Evolutionary conservation across 2,797 vertebrate species (phyloP).

Genomic region (Phoebastria nigripes): DNA sequence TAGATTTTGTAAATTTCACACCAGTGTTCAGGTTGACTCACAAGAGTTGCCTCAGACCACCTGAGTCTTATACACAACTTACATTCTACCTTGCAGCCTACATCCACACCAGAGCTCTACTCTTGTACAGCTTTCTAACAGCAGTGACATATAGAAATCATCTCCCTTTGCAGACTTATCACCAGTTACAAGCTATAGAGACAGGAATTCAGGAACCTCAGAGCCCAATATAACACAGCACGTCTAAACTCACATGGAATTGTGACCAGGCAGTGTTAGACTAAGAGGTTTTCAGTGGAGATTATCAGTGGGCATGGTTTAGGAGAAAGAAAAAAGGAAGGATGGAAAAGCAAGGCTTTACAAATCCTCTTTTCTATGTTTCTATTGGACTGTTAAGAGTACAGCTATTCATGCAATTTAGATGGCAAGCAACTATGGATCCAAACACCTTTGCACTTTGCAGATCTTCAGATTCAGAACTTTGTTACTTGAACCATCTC

Average conservation of each 20-base stretch:
- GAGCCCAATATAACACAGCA: not conserved
- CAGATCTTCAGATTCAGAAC: not conserved
- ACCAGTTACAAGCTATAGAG: not conserved
- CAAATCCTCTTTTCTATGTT: not conserved
- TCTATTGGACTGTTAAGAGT: not conserved
- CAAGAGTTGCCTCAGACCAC: accelerated
- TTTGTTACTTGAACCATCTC: not conserved
- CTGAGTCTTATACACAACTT: not conserved
- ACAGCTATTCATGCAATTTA: too few relatives aligned
- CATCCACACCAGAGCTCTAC: not conserved
- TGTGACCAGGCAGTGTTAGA: not conserved
- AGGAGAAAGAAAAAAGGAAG: not conserved
- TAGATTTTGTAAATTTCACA: not conserved
- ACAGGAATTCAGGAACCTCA: not conserved
- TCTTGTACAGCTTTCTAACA: not conserved
- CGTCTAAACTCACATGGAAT: not conserved
- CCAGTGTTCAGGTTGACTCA: not conserved
- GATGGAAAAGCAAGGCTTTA: not conserved
- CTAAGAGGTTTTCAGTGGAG: not conserved
- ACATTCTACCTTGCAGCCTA: not conserved
- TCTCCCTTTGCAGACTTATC: not conserved
- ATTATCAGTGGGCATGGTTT: not conserved
- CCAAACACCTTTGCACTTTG: not conserved
- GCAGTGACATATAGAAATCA: not conserved
- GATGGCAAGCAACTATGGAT: not conserved